Evolutionary conservation across 2,888 invertebrate species (phyloP), one percentile per base, ranked within the genome.

Genomic region (Dione vanillae): DNA sequence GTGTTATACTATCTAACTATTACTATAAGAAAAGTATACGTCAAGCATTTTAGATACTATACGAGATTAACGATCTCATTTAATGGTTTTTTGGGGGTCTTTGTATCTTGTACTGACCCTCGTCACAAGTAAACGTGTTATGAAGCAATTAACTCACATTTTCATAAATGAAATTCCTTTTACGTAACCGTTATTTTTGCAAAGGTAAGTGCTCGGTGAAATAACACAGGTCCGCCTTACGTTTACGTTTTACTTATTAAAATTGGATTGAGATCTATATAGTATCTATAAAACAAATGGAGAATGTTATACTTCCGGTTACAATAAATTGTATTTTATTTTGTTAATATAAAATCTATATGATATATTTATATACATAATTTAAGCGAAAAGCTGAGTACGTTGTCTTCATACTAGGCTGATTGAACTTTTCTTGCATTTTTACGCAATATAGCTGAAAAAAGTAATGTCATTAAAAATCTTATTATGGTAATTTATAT

Each of bases 111-210:
- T 81, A 80, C 78, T 78, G 84, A 90, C 90, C 90, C 90, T 89
- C 82, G 85, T 90, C 89, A 89, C 74, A 74, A 77, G 79, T 88
- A 87, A 89, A 86, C 86, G 82, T 83, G 83, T 87, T 88, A 86
- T 82, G 79, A 82, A 84, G 78, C 86, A 85, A 88, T 90, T 89
- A 88, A 78, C 76, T 79, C 75, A 76, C 68, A 76, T 76, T 75
- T 75, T 75, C 74, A 73, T 73, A 76, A 75, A 71, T 67, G 75
- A 76, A 74, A 77, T 76, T 77, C 70, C 67, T 75, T 77, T 73
- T 71, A 59, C 65, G 62, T 59, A 64, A 54, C 67, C 61, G 64
- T 69, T 75, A 68, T 71, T 74, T 75, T 59, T 51, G 51, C 61
- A 40, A 62, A 69, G 69, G 65, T 62, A 71, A 74, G 73, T 71